Percentiles rank a stretch among this genome's conserved stretches.
These are phyloP conservation scores for Apodemus sylvaticus DNA, from an alignment of 2,113 vertebrate species.

Conservation along the genomic window DNA sequence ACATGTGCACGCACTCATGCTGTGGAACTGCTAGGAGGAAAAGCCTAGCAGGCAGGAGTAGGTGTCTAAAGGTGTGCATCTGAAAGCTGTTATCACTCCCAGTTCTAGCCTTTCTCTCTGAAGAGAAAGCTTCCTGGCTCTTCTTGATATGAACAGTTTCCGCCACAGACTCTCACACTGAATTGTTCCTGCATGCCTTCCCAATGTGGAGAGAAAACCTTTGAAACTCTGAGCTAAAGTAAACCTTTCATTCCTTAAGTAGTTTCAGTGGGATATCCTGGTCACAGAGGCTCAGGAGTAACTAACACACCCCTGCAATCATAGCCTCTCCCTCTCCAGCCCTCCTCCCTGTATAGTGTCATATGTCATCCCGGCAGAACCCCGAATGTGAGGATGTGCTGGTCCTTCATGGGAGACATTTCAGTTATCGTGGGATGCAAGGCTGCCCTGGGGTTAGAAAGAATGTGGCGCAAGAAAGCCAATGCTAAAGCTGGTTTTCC, in stretches of 20 bases:
- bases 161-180: background rate
- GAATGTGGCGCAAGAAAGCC: background rate
- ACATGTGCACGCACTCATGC: too few species aligned
- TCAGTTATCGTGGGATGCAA: background rate
- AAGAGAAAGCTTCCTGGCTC: too few species aligned
- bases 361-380: too few species aligned
- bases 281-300: background rate
- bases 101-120: background rate
- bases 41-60: background rate
- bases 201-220: background rate
- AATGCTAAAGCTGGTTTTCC: background rate
- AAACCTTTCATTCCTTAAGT: background rate
- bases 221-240: background rate
- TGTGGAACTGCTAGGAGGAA: background rate
- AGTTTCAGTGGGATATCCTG: too few species aligned
- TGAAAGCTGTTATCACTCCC: accelerated
- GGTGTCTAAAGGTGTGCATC: background rate
- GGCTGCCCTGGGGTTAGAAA: background rate
- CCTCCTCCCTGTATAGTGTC: background rate
- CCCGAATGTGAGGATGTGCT: background rate
- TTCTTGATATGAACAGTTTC: background rate
- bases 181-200: background rate
- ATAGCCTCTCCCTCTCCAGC: background rate
- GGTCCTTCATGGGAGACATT: background rate
- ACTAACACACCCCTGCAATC: background rate